Conservation (phyloP, 92 coral and sea anemone species). For the Nematostella vectensis region DNA sequence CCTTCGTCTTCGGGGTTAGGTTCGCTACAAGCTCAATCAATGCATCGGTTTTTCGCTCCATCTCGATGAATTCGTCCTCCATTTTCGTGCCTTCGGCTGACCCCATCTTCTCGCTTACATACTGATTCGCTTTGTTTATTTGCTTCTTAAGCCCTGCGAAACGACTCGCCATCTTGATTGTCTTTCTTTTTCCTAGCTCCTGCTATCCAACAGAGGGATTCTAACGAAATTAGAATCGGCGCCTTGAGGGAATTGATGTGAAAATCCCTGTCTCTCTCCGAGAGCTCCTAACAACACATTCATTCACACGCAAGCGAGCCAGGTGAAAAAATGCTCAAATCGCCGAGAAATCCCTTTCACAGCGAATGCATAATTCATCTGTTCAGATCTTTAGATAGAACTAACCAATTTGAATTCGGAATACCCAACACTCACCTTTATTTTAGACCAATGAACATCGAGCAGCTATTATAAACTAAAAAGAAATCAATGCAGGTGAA, state of each 20-base stretch:
- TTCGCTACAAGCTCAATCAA: slow-evolving; percentile 56
- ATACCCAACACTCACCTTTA: background rate
- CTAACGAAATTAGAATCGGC: background rate
- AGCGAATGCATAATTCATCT: slow-evolving; percentile 24
- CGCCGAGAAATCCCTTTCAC: slow-evolving; percentile 4
- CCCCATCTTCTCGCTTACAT: slow-evolving; percentile 90
- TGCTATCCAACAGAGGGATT: background rate
- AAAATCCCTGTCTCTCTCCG: background rate
- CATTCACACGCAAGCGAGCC: too few relatives aligned
- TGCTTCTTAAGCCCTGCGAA: slow-evolving; percentile 84
- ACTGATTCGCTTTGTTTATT: slow-evolving; percentile 83
- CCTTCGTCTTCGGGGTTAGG: slow-evolving; percentile 66
- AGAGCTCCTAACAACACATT: background rate
- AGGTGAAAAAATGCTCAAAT: too few relatives aligned
- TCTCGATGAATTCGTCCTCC: slow-evolving; percentile 63
- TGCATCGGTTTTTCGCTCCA: slow-evolving; percentile 73
- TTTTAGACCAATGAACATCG: background rate
- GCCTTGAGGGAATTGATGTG: background rate
- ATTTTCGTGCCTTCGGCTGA: slow-evolving; percentile 85
- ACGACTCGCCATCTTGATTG: slow-evolving; percentile 62
- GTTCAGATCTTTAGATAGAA: background rate
- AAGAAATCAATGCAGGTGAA: background rate
- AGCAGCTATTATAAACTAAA: background rate
- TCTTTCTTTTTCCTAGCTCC: background rate
- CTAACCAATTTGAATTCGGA: background rate